Evolutionary conservation across 2,797 vertebrate genomes (phyloP).

Genomic region (Phaenicophaeus curvirostris): DNA sequence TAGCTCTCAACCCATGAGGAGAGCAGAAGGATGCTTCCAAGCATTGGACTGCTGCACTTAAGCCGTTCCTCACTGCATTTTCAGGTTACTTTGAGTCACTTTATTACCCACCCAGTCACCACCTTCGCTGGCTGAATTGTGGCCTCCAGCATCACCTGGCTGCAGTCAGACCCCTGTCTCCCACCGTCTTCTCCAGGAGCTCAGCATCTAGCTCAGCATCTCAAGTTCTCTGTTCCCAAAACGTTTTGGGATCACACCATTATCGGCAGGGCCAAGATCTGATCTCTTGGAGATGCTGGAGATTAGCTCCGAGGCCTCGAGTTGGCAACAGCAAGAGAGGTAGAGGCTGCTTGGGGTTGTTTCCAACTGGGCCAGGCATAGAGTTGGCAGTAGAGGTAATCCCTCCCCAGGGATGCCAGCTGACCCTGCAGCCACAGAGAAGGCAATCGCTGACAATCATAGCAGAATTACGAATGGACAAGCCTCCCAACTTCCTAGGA

Average conservation of each 20-base stretch:
- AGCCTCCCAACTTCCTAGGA: background rate
- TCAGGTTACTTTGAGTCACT: background rate
- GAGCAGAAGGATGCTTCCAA: background rate
- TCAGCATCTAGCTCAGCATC: background rate
- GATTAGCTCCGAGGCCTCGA: conserved; percentile 2
- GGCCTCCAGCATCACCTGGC: background rate
- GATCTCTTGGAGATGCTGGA: background rate
- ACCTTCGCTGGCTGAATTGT: background rate
- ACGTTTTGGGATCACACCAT: conserved; percentile 3
- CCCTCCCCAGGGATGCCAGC: background rate
- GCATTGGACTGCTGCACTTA: background rate
- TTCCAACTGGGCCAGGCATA: conserved; percentile 4
- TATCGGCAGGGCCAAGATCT: conserved; percentile 18
- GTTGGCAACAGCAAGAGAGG: conserved; percentile 1
- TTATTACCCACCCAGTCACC: background rate
- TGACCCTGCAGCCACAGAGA: rapidly evolving
- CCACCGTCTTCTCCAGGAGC: background rate
- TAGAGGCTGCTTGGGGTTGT: background rate
- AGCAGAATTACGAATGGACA: background rate
- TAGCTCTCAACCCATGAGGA: background rate
- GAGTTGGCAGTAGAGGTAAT: background rate
- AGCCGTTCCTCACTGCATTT: background rate
- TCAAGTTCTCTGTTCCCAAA: background rate
- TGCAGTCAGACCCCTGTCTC: background rate
- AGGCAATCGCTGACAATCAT: background rate